A percentile compares a stretch with the other conserved stretches of the same genome.
Conservation (phyloP, 2,888 invertebrate species). For the Germaria angustata region DNA sequence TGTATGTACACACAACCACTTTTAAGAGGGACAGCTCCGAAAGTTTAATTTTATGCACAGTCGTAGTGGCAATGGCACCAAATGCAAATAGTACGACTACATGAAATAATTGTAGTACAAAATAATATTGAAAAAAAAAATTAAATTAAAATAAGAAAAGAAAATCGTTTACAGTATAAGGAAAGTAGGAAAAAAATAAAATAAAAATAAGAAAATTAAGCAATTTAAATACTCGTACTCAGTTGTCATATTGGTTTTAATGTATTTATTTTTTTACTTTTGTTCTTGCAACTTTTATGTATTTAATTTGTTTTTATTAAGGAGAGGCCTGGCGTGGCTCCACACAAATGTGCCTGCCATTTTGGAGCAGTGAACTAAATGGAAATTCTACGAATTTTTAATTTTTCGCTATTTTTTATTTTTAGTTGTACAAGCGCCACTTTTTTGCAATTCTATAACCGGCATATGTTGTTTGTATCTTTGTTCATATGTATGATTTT, state of each 20-base stretch:
- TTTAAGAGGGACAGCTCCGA: slow-evolving; percentile 14
- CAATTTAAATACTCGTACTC: slow-evolving; percentile 61
- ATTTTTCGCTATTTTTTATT: not conserved
- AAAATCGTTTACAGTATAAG: slow-evolving; percentile 2
- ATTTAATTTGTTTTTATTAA: not conserved
- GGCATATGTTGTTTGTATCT: not conserved
- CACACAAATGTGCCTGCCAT: slow-evolving; percentile 26
- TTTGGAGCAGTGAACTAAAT: slow-evolving; percentile 18
- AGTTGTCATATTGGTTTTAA: slow-evolving; percentile 56
- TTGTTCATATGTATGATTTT: not conserved
- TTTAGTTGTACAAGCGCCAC: slow-evolving; percentile 11
- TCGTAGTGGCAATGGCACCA: slow-evolving; percentile 34
- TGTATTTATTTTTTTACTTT: slow-evolving; percentile 19
- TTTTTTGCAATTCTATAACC: slow-evolving; percentile 7
- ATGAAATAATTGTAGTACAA: slow-evolving; percentile 29
- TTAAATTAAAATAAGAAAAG: not conserved
- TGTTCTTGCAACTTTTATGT: not conserved
- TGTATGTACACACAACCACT: not conserved
- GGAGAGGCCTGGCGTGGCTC: slow-evolving; percentile 26
- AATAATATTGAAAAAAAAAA: not conserved
- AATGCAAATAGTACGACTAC: slow-evolving; percentile 39
- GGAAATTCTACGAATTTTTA: slow-evolving; percentile 13
- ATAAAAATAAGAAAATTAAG: slow-evolving; percentile 53
- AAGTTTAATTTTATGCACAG: not conserved
- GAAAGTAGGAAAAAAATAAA: not conserved